Conservation (phyloP, 2,888 invertebrate species). For the Phyllotreta cruciferae region DNA sequence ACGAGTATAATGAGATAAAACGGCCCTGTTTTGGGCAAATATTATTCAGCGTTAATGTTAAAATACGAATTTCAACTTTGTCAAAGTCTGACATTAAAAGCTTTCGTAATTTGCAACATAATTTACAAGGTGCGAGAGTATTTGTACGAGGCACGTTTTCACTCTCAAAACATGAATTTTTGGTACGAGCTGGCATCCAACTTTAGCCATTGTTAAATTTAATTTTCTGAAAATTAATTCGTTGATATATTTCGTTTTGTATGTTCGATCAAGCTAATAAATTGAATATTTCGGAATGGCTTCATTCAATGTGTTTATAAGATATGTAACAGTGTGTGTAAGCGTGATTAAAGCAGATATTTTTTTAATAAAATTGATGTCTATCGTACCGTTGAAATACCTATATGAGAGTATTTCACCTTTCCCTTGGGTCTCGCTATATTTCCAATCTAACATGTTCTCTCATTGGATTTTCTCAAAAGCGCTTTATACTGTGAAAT, state of each 20-base stretch:
- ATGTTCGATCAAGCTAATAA: not conserved
- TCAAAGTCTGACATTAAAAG: constrained; percentile 14
- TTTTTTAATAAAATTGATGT: too few species aligned
- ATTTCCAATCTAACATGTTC: constrained; percentile 13
- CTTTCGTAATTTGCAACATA: constrained; percentile 10
- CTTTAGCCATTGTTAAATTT: constrained; percentile 27
- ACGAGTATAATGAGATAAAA: too few species aligned
- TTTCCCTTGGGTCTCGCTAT: constrained; percentile 9
- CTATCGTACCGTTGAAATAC: not conserved
- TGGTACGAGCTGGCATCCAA: constrained; percentile 25
- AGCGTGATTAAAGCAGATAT: too few species aligned
- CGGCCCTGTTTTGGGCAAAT: not conserved
- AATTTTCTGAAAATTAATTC: constrained; percentile 32
- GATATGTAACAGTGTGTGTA: too few species aligned
- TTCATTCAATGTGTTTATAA: too few species aligned
- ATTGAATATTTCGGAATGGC: not conserved
- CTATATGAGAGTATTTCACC: constrained; percentile 3
- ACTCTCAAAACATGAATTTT: constrained; percentile 18
- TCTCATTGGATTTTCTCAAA: constrained; percentile 13
- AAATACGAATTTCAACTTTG: constrained; percentile 13
- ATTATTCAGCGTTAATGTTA: constrained; percentile 8
- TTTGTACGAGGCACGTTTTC: not conserved
- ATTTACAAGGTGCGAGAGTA: constrained; percentile 12
- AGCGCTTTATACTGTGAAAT: constrained; percentile 15
- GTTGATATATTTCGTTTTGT: constrained; percentile 3